Evolutionary conservation across 2,797 vertebrate species (phyloP).

Genomic region (Cynopterus sphinx): DNA sequence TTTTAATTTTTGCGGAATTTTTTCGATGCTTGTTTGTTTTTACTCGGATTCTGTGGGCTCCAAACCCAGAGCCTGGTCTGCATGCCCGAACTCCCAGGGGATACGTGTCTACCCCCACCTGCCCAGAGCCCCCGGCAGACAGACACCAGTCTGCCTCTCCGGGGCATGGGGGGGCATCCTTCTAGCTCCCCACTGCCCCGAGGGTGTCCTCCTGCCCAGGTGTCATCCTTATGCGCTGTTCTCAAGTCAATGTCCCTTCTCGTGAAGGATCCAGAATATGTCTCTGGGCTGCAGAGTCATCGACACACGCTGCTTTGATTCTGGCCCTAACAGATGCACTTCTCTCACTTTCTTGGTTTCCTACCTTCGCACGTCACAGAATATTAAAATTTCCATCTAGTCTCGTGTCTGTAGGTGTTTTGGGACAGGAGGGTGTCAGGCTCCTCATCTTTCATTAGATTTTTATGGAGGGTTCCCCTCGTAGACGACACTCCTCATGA

Average conservation of each 20-base stretch:
- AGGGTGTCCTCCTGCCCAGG: no score
- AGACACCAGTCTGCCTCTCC: background rate
- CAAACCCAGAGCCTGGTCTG: background rate
- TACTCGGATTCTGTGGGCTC: background rate
- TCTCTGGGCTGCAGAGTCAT: background rate
- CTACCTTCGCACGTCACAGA: background rate
- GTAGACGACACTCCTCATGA: background rate
- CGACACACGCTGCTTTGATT: background rate
- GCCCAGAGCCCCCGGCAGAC: background rate
- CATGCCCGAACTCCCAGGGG: background rate
- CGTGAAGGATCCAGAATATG: background rate
- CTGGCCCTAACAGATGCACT: background rate
- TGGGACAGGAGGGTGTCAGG: no score
- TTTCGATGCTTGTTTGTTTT: background rate
- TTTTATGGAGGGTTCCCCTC: background rate
- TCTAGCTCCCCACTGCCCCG: background rate
- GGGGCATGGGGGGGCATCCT: rapidly evolving
- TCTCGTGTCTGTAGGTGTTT: background rate
- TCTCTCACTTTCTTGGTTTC: background rate
- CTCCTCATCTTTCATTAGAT: background rate
- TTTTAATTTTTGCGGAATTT: background rate
- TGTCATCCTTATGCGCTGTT: no score
- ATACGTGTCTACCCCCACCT: background rate
- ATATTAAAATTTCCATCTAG: background rate
- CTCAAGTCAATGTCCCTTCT: background rate